These are phyloP conservation scores for Heterodera schachtii DNA, from an alignment of 1,140 invertebrate species.

Conservation along the genomic window DNA sequence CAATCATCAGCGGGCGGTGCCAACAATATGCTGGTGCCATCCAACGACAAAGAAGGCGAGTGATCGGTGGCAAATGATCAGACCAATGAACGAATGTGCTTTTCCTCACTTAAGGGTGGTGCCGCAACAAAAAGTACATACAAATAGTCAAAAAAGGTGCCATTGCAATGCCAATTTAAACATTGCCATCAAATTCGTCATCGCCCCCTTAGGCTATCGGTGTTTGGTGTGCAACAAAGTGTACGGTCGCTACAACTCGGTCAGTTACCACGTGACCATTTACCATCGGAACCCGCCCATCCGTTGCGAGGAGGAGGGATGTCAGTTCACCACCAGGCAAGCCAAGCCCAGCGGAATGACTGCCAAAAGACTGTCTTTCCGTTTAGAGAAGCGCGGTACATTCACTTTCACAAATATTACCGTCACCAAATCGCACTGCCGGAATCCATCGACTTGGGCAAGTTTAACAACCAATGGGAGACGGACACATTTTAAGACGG, in stretches of 20 bases:
- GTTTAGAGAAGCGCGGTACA: constrained; percentile 56
- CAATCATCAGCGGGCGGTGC: constrained; percentile 19
- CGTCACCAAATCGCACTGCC: constrained; percentile 61
- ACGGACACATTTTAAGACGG: background rate
- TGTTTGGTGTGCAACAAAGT: constrained; percentile 63
- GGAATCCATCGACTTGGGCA: constrained; percentile 61
- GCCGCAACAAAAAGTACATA: constrained; percentile 65
- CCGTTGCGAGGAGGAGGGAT: constrained; percentile 57
- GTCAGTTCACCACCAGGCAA: constrained; percentile 55
- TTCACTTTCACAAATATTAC: constrained; percentile 66
- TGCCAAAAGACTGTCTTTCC: background rate
- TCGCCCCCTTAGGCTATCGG: constrained; percentile 21
- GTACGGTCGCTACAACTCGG: constrained; percentile 64
- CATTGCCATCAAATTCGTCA: too few species aligned
- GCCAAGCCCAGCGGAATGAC: background rate
- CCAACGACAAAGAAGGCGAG: constrained; percentile 58
- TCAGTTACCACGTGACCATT: constrained; percentile 61
- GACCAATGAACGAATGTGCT: background rate
- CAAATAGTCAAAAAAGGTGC: constrained; percentile 56
- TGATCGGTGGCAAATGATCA: background rate
- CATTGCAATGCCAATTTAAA: constrained; percentile 29
- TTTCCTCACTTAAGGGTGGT: constrained; percentile 50
- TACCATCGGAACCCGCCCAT: constrained; percentile 65
- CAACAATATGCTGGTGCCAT: constrained; percentile 54
- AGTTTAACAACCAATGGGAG: background rate